Evolutionary conservation across 1,140 invertebrate genomes (phyloP).

Genomic region (Ceratina japonica): DNA sequence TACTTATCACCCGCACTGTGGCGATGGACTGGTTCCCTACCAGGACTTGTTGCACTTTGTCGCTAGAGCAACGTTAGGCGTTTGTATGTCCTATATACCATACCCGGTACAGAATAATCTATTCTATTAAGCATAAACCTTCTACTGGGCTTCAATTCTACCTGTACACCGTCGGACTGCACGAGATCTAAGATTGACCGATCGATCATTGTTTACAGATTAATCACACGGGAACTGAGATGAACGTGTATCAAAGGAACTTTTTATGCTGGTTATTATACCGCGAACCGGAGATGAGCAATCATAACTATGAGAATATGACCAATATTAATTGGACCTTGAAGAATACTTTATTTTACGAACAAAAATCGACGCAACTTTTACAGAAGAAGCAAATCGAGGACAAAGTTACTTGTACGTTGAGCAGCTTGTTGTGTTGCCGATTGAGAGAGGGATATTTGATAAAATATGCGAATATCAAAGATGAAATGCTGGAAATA

Average conservation of each 20-base stretch:
- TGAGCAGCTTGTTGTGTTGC: slow-evolving; percentile 87
- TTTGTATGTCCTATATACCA: slow-evolving; percentile 82
- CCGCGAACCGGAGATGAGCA: slow-evolving; percentile 61
- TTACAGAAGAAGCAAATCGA: slow-evolving; percentile 85
- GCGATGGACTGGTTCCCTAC: slow-evolving; percentile 86
- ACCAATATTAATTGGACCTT: slow-evolving; percentile 73
- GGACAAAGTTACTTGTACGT: slow-evolving; percentile 82
- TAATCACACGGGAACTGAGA: slow-evolving; percentile 74
- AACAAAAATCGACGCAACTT: slow-evolving; percentile 79
- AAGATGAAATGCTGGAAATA: slow-evolving; percentile 84
- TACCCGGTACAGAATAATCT: slow-evolving; percentile 71
- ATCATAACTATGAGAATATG: no score
- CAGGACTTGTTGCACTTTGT: slow-evolving; percentile 90
- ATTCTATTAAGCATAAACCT: background rate
- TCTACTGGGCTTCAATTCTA: no score
- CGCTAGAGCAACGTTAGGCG: slow-evolving; percentile 88
- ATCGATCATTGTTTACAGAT: slow-evolving; percentile 69
- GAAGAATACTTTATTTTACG: slow-evolving; percentile 82
- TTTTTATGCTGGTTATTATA: slow-evolving; percentile 90
- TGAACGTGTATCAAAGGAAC: slow-evolving; percentile 87
- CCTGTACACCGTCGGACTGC: no score
- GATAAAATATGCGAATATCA: slow-evolving; percentile 82
- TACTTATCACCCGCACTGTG: slow-evolving; percentile 84
- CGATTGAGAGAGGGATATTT: slow-evolving; percentile 89
- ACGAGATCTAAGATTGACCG: background rate